A percentile compares a stretch with the other conserved stretches of the same genome.
Conservation (phyloP, 1,140 invertebrate genomes). For the Uloborus diversus region DNA sequence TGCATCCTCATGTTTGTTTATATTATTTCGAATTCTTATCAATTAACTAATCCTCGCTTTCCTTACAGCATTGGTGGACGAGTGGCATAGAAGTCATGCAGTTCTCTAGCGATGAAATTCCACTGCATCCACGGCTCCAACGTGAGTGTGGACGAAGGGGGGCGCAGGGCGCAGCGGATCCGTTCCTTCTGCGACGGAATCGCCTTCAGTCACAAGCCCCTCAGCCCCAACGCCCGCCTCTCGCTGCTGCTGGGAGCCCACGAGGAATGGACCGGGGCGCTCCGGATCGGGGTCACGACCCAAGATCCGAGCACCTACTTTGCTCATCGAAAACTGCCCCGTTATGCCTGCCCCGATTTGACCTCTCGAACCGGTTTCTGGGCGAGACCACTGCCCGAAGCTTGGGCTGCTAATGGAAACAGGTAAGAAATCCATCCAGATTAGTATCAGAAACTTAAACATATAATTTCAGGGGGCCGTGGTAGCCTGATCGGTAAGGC, state of each 20-base stretch:
- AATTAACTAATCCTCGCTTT: too few relatives aligned
- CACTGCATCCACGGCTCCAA: slow-evolving; percentile 59
- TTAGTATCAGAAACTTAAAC: too few relatives aligned
- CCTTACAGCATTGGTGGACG: too few relatives aligned
- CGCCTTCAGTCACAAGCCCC: slow-evolving; percentile 64
- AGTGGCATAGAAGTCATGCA: too few relatives aligned
- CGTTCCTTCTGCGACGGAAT: slow-evolving; percentile 65
- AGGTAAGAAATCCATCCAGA: slow-evolving; percentile 31
- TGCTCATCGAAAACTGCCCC: slow-evolving; percentile 60
- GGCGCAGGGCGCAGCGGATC: slow-evolving; percentile 59
- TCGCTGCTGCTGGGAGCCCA: slow-evolving; percentile 61
- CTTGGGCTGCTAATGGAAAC: slow-evolving; percentile 57
- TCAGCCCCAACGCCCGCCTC: slow-evolving; percentile 62
- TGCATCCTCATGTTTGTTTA: background rate
- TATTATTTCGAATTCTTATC: too few relatives aligned
- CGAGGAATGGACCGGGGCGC: slow-evolving; percentile 64
- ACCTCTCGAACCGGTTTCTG: slow-evolving; percentile 64
- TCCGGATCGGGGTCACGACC: slow-evolving; percentile 65
- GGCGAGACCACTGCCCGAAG: slow-evolving; percentile 63
- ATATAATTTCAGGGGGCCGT: too few relatives aligned
- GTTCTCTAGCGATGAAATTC: slow-evolving; percentile 59
- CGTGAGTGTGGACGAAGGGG: slow-evolving; percentile 57
- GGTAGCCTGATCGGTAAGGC: too few relatives aligned
- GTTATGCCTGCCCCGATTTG: slow-evolving; percentile 64
- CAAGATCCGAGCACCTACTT: slow-evolving; percentile 62